Percentiles rank a stretch among this genome's conserved stretches.
Evolutionary conservation across 2,113 vertebrate genomes (phyloP).

Genomic region (Trinectes maculatus): DNA sequence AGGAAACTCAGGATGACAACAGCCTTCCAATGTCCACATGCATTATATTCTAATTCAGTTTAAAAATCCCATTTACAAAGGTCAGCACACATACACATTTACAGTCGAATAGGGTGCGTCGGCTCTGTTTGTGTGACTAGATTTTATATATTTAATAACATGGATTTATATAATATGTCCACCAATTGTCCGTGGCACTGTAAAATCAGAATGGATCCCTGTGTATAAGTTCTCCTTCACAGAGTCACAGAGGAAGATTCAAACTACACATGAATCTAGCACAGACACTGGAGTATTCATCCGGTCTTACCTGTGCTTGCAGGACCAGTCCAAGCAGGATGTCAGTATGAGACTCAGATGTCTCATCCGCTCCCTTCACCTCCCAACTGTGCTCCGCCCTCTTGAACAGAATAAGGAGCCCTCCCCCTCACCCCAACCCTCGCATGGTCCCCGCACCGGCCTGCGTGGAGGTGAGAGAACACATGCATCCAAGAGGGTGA

Average conservation of each 20-base stretch:
- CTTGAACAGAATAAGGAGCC: slow-evolving; percentile 49
- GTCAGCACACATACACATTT: not conserved
- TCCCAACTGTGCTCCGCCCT: slow-evolving; percentile 63
- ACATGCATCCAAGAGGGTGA: slow-evolving; percentile 53
- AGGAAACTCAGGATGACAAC: not conserved
- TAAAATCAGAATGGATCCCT: too few species aligned
- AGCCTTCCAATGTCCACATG: too few species aligned
- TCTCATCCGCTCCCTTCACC: slow-evolving; percentile 50
- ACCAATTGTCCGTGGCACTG: not conserved
- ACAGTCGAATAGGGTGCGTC: too few species aligned
- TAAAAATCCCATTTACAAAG: too few species aligned
- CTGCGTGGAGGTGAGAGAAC: slow-evolving; percentile 47
- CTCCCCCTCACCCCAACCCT: slow-evolving; percentile 19
- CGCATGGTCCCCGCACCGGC: slow-evolving; percentile 62
- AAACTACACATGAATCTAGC: not conserved
- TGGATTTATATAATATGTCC: too few species aligned
- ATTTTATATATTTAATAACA: too few species aligned
- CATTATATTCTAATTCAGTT: too few species aligned
- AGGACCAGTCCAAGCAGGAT: slow-evolving; percentile 52
- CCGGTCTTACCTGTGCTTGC: slow-evolving; percentile 72
- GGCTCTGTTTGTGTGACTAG: not conserved
- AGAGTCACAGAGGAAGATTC: not conserved
- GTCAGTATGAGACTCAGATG: slow-evolving; percentile 60
- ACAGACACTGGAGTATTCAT: too few species aligned
- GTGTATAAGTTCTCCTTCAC: not conserved